A percentile compares a stretch with the other conserved stretches of the same genome.
Evolutionary conservation across 2,888 invertebrate species (phyloP).

Genomic region (Limenitis camilla): DNA sequence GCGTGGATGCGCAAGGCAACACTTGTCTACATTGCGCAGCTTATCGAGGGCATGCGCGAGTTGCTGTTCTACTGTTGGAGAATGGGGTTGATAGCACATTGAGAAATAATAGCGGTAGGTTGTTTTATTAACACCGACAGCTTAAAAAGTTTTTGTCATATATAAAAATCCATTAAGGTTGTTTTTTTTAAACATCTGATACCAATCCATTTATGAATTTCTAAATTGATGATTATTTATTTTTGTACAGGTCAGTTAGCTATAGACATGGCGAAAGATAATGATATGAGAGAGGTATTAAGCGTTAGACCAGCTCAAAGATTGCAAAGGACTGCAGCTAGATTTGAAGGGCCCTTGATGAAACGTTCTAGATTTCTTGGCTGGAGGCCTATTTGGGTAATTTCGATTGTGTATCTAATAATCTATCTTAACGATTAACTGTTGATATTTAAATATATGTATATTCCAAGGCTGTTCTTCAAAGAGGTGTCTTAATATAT

Average conservation of each 20-base stretch:
- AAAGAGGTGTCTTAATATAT: constrained; percentile 79
- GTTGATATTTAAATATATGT: background rate
- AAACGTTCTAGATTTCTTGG: constrained; percentile 78
- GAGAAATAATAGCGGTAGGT: constrained; percentile 74
- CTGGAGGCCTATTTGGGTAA: constrained; percentile 78
- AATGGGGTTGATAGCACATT: constrained; percentile 78
- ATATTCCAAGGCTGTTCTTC: constrained; percentile 73
- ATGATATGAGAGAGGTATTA: constrained; percentile 78
- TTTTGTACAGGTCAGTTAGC: constrained; percentile 73
- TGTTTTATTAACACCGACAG: background rate
- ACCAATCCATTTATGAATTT: too few species aligned
- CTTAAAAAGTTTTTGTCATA: background rate
- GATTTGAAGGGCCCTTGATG: constrained; percentile 78
- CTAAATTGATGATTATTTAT: too few species aligned
- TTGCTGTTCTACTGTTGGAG: constrained; percentile 77
- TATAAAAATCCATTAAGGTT: too few species aligned
- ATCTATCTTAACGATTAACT: background rate
- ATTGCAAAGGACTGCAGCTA: constrained; percentile 71
- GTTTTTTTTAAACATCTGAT: too few species aligned
- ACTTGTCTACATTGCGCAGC: constrained; percentile 79
- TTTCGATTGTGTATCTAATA: background rate
- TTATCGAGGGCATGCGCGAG: constrained; percentile 77
- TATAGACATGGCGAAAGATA: constrained; percentile 74
- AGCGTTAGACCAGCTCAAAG: constrained; percentile 77
- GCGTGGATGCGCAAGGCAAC: constrained; percentile 78